Base-by-base conservation (phyloP, 2,888 invertebrate genomes). In the Cheilosia variabilis region DNA sequence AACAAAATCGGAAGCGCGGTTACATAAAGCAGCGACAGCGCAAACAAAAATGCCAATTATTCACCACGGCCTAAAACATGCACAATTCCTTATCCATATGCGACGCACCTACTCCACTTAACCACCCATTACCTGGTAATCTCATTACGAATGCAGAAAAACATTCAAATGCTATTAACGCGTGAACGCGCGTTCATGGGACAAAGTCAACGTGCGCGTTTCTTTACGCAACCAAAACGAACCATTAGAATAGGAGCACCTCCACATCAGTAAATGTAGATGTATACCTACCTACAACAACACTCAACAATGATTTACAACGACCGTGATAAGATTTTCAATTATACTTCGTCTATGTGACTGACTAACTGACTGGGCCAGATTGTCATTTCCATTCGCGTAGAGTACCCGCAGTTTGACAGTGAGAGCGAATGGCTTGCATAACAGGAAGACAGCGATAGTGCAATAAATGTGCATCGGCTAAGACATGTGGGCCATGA, bases 301-400 rank as follows among this genome's bases (percentile, higher is more conserved):
- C 31, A 55, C 45, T 65, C 60, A 31, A 41, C 72, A 58, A 72
- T 79, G 69, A 84, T 84, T 84, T 79, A 84, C 79, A 79, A 45
- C 79, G 52, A 60, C 75, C 79, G 79, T 79, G 83, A 84, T 84
- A 84, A 84, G 83, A 79, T 45, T 84, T 22, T 75, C 50, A 84
- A 84, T 84, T 79, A 60, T 10, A 19, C 37, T 53, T 37, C 57
- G 50, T 57, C 41, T 75, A 57, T 69, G 69, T 19, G 62, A 68
- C 68, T 75, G 71, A 9, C 47, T 43, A 15, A 13, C 37, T 37
- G 31, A 55, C 62, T 73, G 78, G n/a, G 62, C 82, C 63, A 62
- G 66, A 45, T 77, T 77, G 57, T 75, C 50, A 69, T 45, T 66
- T 63, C 52, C 24, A 53, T 60, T 55, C 19, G 63, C 53, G 45